These are phyloP conservation scores for Synodontis membranacea DNA, from an alignment of 2,113 vertebrate species.

Conservation along the genomic window DNA sequence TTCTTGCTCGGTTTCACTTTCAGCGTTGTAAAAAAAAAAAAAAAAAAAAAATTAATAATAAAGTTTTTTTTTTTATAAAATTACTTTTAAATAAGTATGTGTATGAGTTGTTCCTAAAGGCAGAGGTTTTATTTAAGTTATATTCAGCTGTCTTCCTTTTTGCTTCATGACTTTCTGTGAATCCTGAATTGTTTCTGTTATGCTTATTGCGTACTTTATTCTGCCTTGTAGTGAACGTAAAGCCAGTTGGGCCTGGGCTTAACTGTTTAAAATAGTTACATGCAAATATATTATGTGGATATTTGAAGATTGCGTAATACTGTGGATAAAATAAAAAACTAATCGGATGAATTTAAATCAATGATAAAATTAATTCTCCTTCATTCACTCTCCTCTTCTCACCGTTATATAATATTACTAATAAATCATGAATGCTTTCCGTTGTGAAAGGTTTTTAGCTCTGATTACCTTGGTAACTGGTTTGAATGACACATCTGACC, in stretches of 20 bases:
- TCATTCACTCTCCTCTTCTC: background rate
- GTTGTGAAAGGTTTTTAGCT: background rate
- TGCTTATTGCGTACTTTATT: background rate
- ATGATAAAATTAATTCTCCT: background rate
- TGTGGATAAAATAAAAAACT: background rate
- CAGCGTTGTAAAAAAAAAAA: background rate
- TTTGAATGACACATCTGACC: background rate
- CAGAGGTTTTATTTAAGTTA: background rate
- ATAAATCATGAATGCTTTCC: background rate
- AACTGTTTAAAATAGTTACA: background rate
- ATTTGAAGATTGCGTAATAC: background rate
- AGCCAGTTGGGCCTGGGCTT: background rate
- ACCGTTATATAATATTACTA: background rate
- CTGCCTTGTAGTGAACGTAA: background rate
- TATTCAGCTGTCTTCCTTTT: background rate
- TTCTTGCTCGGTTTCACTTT: background rate
- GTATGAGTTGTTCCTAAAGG: background rate
- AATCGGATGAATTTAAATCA: background rate
- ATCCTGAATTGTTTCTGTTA: background rate
- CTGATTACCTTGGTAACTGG: background rate
- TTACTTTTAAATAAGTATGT: background rate
- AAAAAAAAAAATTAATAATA: no score
- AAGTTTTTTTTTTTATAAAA: no score
- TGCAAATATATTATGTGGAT: no score
- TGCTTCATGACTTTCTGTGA: background rate